phyloP scores from a whole-genome alignment of 2,113 vertebrate genomes.

The Pseudorhombus dupliciocellatus region DNA sequence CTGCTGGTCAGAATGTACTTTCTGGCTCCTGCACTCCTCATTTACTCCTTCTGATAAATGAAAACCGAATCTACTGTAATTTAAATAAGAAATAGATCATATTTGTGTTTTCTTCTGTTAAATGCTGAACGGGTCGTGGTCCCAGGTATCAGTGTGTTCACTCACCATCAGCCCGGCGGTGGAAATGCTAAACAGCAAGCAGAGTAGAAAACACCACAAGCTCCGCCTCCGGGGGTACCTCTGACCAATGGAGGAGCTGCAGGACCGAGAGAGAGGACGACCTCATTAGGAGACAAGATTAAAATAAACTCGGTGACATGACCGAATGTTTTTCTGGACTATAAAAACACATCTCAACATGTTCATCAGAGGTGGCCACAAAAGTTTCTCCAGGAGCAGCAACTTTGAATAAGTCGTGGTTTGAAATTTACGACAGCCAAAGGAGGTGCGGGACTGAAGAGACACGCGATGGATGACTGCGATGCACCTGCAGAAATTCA shows the following conservation, averaged over 20 bases:
- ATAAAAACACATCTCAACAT: too few relatives aligned
- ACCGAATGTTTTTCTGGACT: neutral
- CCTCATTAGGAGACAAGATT: neutral
- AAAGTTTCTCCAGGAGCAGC: neutral
- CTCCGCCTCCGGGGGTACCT: conserved; percentile 90
- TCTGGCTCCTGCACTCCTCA: neutral
- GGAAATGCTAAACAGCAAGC: conserved; percentile 87
- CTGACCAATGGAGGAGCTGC: conserved; percentile 91
- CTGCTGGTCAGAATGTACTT: conserved; percentile 40
- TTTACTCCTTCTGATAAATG: neutral
- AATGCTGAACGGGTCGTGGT: neutral
- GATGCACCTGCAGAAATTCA: too few relatives aligned
- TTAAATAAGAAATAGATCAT: neutral
- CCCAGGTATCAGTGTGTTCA: conserved; percentile 10
- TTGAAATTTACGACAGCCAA: neutral
- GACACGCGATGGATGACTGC: too few relatives aligned
- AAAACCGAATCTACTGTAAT: neutral
- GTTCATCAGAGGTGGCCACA: too few relatives aligned
- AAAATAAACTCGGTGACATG: neutral
- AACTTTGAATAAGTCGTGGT: neutral
- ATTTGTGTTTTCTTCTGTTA: neutral
- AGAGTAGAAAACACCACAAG: conserved; percentile 90
- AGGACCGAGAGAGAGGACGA: neutral
- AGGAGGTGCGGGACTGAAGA: too few relatives aligned
- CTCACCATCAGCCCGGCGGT: conserved; percentile 90